These are phyloP conservation scores for Lacanobia wlatinum DNA, from an alignment of 2,888 invertebrate species.

Conservation along the genomic window DNA sequence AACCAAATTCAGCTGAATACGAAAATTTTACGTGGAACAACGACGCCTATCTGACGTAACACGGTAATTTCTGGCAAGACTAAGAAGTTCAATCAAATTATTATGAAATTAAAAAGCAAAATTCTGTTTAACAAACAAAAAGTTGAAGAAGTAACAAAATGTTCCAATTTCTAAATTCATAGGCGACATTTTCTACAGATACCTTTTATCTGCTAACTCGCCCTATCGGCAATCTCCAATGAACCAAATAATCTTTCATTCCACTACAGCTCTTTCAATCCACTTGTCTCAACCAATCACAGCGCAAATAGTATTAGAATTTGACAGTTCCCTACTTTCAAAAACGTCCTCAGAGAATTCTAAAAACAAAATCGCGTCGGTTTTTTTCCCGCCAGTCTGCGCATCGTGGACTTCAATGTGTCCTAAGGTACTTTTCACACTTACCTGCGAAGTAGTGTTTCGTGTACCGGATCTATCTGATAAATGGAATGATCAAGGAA, in stretches of 20 bases:
- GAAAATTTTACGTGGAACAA: too few species aligned
- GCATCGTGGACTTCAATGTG: conserved; percentile 62
- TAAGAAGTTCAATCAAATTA: too few species aligned
- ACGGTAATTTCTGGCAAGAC: too few species aligned
- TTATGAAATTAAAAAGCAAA: too few species aligned
- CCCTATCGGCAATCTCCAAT: neutral
- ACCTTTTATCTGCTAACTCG: too few species aligned
- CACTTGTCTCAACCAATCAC: conserved; percentile 17
- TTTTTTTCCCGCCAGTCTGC: conserved; percentile 48
- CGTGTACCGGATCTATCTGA: conserved; percentile 75
- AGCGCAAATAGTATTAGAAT: neutral
- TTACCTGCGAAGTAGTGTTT: conserved; percentile 80
- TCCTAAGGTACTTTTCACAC: conserved; percentile 74
- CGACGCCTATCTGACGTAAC: too few species aligned
- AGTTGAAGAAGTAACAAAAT: too few species aligned
- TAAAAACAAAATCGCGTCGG: conserved; percentile 31
- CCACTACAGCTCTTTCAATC: neutral
- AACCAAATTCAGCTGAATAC: too few species aligned
- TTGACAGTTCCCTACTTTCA: conserved; percentile 31
- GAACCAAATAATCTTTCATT: neutral
- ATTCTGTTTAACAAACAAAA: too few species aligned
- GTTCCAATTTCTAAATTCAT: too few species aligned
- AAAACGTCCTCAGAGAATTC: conserved; percentile 41
- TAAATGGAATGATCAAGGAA: conserved; percentile 78
- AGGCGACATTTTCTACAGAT: too few species aligned